These are phyloP conservation scores for Ceratina australensis DNA, from an alignment of 1,140 invertebrate species.

Conservation along the genomic window DNA sequence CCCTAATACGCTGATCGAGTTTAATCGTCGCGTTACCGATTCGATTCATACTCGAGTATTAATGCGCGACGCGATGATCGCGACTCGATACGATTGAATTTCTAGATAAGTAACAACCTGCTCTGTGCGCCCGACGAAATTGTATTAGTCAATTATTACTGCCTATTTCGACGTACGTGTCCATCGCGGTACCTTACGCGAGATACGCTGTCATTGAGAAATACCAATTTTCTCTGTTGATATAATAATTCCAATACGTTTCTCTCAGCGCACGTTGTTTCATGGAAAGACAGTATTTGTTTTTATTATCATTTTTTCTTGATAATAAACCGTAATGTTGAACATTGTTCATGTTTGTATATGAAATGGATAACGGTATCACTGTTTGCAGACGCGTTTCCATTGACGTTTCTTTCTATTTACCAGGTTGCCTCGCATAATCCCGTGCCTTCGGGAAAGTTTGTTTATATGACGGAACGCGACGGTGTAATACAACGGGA, in stretches of 20 bases:
- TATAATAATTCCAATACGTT: no score
- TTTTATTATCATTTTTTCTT: no score
- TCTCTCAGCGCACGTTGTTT: no score
- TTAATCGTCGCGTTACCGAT: constrained; percentile 53
- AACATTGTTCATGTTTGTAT: not conserved
- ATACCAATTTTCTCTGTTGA: not conserved
- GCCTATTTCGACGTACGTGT: not conserved
- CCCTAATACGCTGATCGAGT: constrained; percentile 52
- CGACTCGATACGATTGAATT: constrained; percentile 51
- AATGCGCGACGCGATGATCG: constrained; percentile 38
- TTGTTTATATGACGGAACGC: constrained; percentile 18
- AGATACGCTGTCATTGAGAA: no score
- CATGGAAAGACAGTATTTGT: no score
- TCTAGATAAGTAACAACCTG: constrained; percentile 41
- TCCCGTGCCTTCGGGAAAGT: constrained; percentile 7
- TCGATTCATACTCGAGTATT: constrained; percentile 57
- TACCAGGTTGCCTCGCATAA: not conserved
- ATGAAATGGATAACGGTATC: not conserved
- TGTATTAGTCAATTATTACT: constrained; percentile 14
- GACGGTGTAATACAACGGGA: not conserved
- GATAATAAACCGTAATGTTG: not conserved
- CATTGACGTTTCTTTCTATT: constrained; percentile 16
- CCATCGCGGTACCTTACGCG: no score
- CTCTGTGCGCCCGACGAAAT: not conserved
- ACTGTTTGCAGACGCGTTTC: constrained; percentile 13